Base-by-base conservation (phyloP, 2,888 invertebrate genomes). In the Rotaria sp. region DNA sequence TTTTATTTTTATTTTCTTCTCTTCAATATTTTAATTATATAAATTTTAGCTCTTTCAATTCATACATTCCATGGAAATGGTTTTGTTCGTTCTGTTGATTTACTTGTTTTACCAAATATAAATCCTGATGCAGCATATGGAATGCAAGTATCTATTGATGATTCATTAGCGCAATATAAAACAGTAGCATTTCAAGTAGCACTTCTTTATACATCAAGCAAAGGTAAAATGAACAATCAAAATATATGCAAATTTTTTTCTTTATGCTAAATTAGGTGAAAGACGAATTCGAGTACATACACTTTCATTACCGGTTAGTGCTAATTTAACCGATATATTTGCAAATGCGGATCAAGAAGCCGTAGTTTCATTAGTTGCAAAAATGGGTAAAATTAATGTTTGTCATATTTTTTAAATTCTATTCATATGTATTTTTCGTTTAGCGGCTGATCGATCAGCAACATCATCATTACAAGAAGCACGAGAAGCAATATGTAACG, bases 41-140 rank as follows among this genome's bases (percentile, higher is more conserved):
- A 35, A 85, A 98, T 30, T 92, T 80, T 80, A 80, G 80, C 80
- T 21, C 26, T 99, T 87, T 93, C 95, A 48, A 96, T 99, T 89
- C 97, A 98, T 92, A 96, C 97, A 90, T 99, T 99, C 94, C 97
- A 98, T 92, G 99, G 99, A 74, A 98, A 98, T 92, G 97, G 97
- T 93, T 99, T 99, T 92, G 98, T 99, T 85, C 94, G 99, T 8
- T 97, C 98, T 0, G 97, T 97, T 8, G 98, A 99, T 92, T 93
- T 99, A 86, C 92, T 99, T 87, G 96, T 96, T 24, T 92, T 99
- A 89, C 97, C 99, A 67, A 98, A 98, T 92, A 95, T 97, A 87
- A 98, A 97, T 90, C 98, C 99, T 0, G 99, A 99, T 92, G 95
- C 96, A 11, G 97, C 96, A 35, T 97, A 96, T 91, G 98, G 96